Percentiles rank a stretch among this genome's conserved stretches.
Evolutionary conservation across 2,113 vertebrate genomes (phyloP).

Genomic region (Reinhardtius hippoglossoides): DNA sequence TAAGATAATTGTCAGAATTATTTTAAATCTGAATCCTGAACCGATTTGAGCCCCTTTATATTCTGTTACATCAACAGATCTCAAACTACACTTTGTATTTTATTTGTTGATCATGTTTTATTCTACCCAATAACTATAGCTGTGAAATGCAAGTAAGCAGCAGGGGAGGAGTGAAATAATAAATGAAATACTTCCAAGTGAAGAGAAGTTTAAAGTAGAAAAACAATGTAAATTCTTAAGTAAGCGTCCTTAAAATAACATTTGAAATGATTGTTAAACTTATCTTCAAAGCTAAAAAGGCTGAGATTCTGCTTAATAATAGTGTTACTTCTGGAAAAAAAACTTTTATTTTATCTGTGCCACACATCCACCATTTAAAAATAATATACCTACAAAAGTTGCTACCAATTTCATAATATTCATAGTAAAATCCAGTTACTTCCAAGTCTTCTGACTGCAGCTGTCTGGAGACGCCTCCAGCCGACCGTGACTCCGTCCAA

Average conservation of each 20-base stretch:
- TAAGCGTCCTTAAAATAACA: no score
- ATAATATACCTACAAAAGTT: slow-evolving; percentile 92
- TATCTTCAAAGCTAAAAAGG: not conserved
- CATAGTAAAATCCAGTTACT: slow-evolving; percentile 88
- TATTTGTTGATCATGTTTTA: not conserved
- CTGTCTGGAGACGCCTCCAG: slow-evolving; percentile 84
- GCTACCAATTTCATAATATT: slow-evolving; percentile 90
- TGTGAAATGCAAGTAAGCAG: not conserved
- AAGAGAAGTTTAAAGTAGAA: not conserved
- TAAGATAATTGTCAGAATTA: no score
- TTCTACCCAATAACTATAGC: not conserved
- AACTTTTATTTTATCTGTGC: slow-evolving; percentile 93
- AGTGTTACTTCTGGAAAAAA: slow-evolving; percentile 76
- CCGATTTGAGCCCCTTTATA: no score
- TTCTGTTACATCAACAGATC: not conserved
- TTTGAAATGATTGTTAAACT: not conserved
- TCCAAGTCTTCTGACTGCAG: slow-evolving; percentile 91
- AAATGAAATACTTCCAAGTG: not conserved
- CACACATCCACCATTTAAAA: slow-evolving; percentile 92
- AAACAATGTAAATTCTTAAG: no score
- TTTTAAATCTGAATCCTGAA: no score
- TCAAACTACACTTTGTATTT: not conserved
- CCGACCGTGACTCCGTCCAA: slow-evolving; percentile 70
- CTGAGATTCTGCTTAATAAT: not conserved
- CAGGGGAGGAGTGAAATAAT: not conserved